These are phyloP conservation scores for Ptilorrhoa leucosticta DNA, from an alignment of 2,113 vertebrate genomes.

Conservation along the genomic window DNA sequence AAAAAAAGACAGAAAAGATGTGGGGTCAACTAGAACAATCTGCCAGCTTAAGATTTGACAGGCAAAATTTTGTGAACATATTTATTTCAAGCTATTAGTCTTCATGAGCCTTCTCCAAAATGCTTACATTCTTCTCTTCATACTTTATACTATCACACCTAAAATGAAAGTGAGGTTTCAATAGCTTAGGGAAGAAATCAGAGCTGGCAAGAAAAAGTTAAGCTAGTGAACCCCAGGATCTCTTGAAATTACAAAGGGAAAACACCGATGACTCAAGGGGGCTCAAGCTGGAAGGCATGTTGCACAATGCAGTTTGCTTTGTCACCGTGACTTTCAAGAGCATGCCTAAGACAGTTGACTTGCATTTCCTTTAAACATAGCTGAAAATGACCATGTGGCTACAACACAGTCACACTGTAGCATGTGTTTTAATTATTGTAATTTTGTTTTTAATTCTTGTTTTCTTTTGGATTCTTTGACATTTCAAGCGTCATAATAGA, in stretches of 20 bases:
- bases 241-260: conserved; percentile 43
- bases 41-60: conserved; percentile 61
- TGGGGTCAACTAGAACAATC: conserved; percentile 67
- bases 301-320: conserved; percentile 44
- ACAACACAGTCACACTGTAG: conserved; percentile 10
- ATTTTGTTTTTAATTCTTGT: not conserved
- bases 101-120: not conserved
- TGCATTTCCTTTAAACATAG: not conserved
- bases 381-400: conserved; percentile 29
- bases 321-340: conserved; percentile 25
- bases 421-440: not conserved
- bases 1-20: conserved; percentile 27
- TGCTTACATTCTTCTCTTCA: conserved; percentile 15
- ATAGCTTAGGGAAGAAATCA: conserved; percentile 19
- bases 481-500: not conserved
- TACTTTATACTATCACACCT: conserved; percentile 9
- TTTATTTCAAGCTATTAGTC: not conserved
- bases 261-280: conserved; percentile 58
- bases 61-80: not conserved
- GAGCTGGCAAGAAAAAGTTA: conserved; percentile 70
- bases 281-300: conserved; percentile 72
- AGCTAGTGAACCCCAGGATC: conserved; percentile 68
- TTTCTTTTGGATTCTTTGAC: not conserved
- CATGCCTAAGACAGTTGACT: conserved; percentile 2
- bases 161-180: conserved; percentile 16